Evolutionary conservation across 2,888 invertebrate genomes (phyloP), one percentile per base, ranked within the genome.

Genomic region (Luperina nickerlii): DNA sequence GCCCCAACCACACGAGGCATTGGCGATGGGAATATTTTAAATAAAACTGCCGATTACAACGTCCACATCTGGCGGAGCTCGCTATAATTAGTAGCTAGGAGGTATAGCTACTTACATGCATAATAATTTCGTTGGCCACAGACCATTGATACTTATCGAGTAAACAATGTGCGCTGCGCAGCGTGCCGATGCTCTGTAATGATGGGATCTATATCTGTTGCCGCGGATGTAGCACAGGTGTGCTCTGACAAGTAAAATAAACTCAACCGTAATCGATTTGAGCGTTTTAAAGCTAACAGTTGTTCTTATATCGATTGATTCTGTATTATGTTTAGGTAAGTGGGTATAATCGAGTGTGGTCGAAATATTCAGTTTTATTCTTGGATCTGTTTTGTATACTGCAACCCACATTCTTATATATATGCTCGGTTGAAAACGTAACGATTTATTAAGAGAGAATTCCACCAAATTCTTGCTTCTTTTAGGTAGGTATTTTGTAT

Each of bases 231-330:
- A 90, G 85, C 89, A 84, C 96, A 96, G 96, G 96, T 96, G 96
- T 88, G 93, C 87, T 87, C 93, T 91, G 96, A 96, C 96, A 96
- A 94, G 92, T 90, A 94, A 96, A 96, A 96, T 96, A 96, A 96
- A 96, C 96, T 91, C 82, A 91, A 79, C 90, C 91, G 95, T 96
- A 96, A 96, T 96, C 96, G 95, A 95, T 96, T 95, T 94, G 92
- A 93, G 92, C 92, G 93, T 92, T 95, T 94, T 93, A 94, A 92
- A 94, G 91, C 92, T 90, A 93, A 93, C 94, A 93, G 91, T 94
- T 94, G 94, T 91, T 94, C 92, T 91, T 87, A 89, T 89, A 93
- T 93, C 91, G 90, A 93, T 93, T 91, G 89, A 90, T 90, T 91
- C 85, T 88, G 90, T 92, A 92, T 92, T 93, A 92, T 92, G 93